Evolutionary conservation across 2,888 invertebrate species (phyloP).

Genomic region (Caenorhabditis macrosperma): DNA sequence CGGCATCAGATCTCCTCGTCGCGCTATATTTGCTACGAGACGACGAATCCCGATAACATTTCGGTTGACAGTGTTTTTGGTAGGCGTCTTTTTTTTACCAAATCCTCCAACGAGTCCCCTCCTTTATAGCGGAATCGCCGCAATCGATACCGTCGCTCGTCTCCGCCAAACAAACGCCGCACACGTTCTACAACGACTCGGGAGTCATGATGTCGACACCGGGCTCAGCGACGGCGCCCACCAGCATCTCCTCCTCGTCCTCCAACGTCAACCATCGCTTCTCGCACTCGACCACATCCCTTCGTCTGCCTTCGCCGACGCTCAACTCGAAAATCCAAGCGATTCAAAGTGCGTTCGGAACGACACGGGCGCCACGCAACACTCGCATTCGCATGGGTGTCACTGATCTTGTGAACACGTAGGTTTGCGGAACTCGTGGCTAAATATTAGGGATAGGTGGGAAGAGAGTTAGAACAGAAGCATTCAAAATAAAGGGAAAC

Average conservation of each 20-base stretch:
- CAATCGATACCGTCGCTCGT: slow-evolving; percentile 19
- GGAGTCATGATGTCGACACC: slow-evolving; percentile 36
- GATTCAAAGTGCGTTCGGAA: slow-evolving; percentile 31
- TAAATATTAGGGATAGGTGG: background rate
- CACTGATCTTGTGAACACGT: slow-evolving; percentile 38
- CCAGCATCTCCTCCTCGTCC: no score
- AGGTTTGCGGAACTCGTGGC: background rate
- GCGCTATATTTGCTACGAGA: slow-evolving; percentile 29
- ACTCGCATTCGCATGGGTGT: slow-evolving; percentile 44
- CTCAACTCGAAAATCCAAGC: slow-evolving; percentile 15
- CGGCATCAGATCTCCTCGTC: slow-evolving; percentile 14
- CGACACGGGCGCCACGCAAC: slow-evolving; percentile 24
- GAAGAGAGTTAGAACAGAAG: no score
- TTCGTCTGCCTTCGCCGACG: slow-evolving; percentile 28
- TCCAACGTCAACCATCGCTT: background rate
- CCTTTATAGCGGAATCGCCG: slow-evolving; percentile 23
- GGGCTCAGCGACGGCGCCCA: background rate
- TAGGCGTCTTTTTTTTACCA: background rate
- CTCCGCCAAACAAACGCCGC: slow-evolving; percentile 6
- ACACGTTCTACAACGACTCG: slow-evolving; percentile 29
- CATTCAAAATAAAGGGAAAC: no score
- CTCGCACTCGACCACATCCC: slow-evolving; percentile 29
- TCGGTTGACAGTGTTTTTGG: slow-evolving; percentile 53
- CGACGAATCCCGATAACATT: slow-evolving; percentile 27
- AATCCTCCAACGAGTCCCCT: no score